Evolutionary conservation across 2,888 invertebrate genomes (phyloP).

Genomic region (Zaprionus obscuricornis): DNA sequence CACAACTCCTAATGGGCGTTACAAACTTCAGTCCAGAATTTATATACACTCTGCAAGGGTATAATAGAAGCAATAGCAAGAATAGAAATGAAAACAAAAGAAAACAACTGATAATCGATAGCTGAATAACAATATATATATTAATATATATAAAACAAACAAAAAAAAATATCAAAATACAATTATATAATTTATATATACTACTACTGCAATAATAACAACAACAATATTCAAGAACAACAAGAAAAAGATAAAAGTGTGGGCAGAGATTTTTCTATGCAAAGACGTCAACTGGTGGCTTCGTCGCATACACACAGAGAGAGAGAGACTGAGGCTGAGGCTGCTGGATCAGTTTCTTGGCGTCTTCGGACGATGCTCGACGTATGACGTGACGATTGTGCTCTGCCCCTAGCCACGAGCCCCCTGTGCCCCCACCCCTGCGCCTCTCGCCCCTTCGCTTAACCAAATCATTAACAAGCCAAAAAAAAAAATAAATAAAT

Average conservation of each 20-base stretch:
- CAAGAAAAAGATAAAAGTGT: conserved; percentile 9
- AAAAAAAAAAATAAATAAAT: conserved; percentile 16
- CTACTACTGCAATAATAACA: too few species aligned
- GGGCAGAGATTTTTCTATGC: conserved; percentile 4
- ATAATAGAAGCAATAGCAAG: conserved; percentile 31
- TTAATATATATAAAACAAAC: conserved; percentile 14
- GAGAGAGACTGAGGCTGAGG: too few species aligned
- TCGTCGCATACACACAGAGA: too few species aligned
- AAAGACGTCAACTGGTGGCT: conserved; percentile 36
- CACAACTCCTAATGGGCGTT: too few species aligned
- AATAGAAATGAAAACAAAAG: conserved; percentile 27
- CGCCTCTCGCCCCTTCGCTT: conserved; percentile 10
- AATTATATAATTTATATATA: too few species aligned
- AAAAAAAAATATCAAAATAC: too few species aligned
- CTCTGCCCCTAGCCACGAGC: conserved; percentile 29
- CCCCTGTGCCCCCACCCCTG: conserved; percentile 19
- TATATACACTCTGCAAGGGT: conserved; percentile 23
- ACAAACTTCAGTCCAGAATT: too few species aligned
- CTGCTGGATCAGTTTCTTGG: conserved; percentile 68
- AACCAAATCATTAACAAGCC: conserved; percentile 30
- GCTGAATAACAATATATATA: not conserved
- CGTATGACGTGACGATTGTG: conserved; percentile 21
- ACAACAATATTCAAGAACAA: too few species aligned
- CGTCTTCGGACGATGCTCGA: too few species aligned
- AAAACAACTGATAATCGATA: conserved; percentile 18